phyloP scores from a whole-genome alignment of 2,113 vertebrate genomes.

The Taxidea taxus region DNA sequence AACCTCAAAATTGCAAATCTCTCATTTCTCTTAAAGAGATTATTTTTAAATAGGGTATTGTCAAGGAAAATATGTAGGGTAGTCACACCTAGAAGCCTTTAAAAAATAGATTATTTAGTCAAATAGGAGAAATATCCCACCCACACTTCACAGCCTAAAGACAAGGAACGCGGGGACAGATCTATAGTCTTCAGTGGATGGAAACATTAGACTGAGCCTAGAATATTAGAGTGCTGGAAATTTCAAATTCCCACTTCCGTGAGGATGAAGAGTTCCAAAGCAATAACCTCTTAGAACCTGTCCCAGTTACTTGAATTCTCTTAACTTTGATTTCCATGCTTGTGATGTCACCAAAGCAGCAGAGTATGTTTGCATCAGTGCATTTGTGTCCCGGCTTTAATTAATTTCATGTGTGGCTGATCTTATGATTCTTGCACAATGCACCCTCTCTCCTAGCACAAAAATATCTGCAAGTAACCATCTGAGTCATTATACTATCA shows the following conservation, averaged over 20 bases:
- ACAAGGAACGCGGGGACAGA: not conserved
- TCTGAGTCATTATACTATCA: no score
- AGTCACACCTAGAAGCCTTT: not conserved
- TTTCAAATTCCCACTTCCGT: not conserved
- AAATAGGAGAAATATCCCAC: not conserved
- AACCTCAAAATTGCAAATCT: accelerated
- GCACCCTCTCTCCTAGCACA: not conserved
- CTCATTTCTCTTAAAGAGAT: not conserved
- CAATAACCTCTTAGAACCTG: not conserved
- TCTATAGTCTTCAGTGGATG: accelerated
- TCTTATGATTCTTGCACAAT: not conserved
- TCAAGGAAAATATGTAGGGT: no score
- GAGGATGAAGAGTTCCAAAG: not conserved
- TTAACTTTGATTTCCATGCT: not conserved
- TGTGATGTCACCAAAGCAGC: not conserved
- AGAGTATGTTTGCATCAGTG: not conserved
- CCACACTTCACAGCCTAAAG: not conserved
- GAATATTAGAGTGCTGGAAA: accelerated
- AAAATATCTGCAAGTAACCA: not conserved
- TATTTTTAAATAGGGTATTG: not conserved
- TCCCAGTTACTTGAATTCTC: not conserved
- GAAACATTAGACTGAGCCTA: not conserved
- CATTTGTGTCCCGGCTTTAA: not conserved
- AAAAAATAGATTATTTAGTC: not conserved
- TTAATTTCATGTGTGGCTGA: not conserved